Evolutionary conservation across 2,888 invertebrate genomes (phyloP).

Genomic region (Chaitophorus viminalis): DNA sequence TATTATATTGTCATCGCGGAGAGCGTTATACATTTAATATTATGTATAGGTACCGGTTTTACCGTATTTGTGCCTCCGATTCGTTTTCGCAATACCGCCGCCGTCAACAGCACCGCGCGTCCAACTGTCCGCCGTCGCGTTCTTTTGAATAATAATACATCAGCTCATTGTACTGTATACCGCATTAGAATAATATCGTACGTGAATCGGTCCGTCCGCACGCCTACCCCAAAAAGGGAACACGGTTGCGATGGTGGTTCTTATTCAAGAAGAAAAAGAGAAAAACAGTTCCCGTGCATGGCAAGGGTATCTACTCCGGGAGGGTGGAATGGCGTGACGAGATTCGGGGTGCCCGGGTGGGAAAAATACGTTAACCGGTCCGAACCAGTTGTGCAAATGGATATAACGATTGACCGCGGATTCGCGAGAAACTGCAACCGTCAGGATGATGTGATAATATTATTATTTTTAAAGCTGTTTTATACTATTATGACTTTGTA

Average conservation of each 20-base stretch:
- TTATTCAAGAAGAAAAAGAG: too few relatives aligned
- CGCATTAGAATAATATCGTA: background rate
- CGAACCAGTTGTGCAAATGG: background rate
- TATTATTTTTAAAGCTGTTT: too few relatives aligned
- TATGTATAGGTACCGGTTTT: background rate
- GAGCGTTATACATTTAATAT: background rate
- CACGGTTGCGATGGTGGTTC: too few relatives aligned
- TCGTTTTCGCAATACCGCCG: background rate
- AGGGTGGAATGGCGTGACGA: background rate
- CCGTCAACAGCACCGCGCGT: too few relatives aligned
- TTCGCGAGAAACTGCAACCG: too few relatives aligned
- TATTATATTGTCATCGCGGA: background rate
- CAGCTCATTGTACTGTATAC: too few relatives aligned
- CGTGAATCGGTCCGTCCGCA: background rate
- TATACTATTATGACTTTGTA: too few relatives aligned
- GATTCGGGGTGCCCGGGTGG: background rate
- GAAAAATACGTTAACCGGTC: background rate
- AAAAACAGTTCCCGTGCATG: too few relatives aligned
- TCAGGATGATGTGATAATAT: too few relatives aligned
- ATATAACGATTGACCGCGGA: too few relatives aligned
- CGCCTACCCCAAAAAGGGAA: too few relatives aligned
- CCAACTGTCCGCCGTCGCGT: background rate
- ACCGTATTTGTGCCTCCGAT: background rate
- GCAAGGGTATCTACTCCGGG: background rate
- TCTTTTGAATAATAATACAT: background rate